These are phyloP conservation scores for Petrocephalus zakoni DNA, from an alignment of 2,113 vertebrate genomes.

Conservation along the genomic window DNA sequence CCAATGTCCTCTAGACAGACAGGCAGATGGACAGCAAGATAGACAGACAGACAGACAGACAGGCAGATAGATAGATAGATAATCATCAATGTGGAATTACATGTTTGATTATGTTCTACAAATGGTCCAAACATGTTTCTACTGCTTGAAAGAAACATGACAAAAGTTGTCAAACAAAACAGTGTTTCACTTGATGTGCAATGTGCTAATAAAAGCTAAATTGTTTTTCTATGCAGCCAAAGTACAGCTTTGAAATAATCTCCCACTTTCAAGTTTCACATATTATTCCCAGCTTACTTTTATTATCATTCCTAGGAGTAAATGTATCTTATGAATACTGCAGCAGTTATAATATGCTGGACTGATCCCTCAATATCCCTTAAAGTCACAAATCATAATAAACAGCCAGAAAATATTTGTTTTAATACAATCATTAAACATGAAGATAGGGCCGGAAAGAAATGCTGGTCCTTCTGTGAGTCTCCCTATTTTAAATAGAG, in stretches of 20 bases:
- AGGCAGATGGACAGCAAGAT: neutral
- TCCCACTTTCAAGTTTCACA: neutral
- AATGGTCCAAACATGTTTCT: neutral
- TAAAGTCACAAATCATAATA: conserved; percentile 9
- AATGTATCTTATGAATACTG: neutral
- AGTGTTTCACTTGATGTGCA: neutral
- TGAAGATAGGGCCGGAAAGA: neutral
- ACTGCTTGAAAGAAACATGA: neutral
- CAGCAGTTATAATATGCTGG: neutral
- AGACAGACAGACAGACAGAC: neutral
- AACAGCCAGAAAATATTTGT: neutral
- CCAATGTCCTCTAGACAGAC: neutral
- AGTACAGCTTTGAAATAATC: neutral
- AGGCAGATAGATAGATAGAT: neutral
- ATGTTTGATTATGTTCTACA: neutral
- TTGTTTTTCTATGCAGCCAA: neutral
- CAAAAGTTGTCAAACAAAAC: neutral
- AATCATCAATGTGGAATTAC: neutral
- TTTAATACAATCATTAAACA: conserved; percentile 8
- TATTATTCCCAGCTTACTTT: neutral
- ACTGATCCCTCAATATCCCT: conserved; percentile 1
- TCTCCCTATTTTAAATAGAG: conserved; percentile 8
- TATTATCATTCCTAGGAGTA: neutral
- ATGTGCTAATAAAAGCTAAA: neutral
- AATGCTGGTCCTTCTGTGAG: neutral